Evolutionary conservation across 2,888 invertebrate genomes (phyloP).

Genomic region (Amphimallon solstitiale): DNA sequence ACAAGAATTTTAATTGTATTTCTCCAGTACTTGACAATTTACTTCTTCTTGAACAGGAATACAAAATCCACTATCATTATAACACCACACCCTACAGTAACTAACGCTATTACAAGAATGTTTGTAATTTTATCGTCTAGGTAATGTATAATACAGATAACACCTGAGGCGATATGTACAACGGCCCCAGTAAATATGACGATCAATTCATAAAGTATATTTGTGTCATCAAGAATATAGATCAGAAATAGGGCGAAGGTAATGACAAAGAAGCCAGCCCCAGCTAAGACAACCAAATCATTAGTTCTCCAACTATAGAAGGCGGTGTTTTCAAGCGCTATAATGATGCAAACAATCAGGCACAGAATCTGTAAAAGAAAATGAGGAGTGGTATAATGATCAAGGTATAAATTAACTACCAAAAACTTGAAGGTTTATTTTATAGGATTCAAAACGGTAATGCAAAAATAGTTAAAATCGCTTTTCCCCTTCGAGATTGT

Average conservation of each 20-base stretch:
- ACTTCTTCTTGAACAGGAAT: constrained; percentile 2
- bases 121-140: not conserved
- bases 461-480: too few species aligned
- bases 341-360: not conserved
- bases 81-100: constrained; percentile 15
- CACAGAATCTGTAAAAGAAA: not conserved
- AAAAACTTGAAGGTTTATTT: not conserved
- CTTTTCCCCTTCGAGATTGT: too few species aligned
- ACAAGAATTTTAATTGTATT: not conserved
- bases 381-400: not conserved
- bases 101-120: not conserved
- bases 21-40: not conserved
- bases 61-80: constrained; percentile 36
- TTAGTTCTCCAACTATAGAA: not conserved
- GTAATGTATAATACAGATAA: constrained; percentile 3
- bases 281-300: constrained; percentile 24
- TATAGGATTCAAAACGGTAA: too few species aligned
- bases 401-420: not conserved
- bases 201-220: constrained; percentile 38
- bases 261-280: too few species aligned
- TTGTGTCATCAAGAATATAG: constrained; percentile 39
- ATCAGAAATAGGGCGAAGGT: constrained; percentile 37
- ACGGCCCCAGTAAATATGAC: constrained; percentile 37
- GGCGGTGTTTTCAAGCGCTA: not conserved
- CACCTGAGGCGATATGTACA: constrained; percentile 34